phyloP scores from a whole-genome alignment of 2,888 invertebrate species.

The Cactoblastis cactorum region DNA sequence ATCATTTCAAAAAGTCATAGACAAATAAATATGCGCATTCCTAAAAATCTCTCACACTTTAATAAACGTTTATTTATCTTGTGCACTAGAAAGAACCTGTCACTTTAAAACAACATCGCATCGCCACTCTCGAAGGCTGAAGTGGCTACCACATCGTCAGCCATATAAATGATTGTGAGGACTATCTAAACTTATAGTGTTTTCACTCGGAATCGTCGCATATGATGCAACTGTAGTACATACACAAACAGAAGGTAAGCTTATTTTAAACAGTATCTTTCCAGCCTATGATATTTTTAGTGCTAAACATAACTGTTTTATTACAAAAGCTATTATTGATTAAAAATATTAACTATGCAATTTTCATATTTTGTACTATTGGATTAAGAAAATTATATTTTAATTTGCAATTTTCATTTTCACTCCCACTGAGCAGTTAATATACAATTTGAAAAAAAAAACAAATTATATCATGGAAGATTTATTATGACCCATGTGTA shows the following conservation, averaged over 20 bases:
- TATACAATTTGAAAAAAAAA: too few species aligned
- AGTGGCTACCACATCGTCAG: slow-evolving; percentile 52
- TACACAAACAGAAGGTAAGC: not conserved
- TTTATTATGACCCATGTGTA: too few species aligned
- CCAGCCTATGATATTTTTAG: too few species aligned
- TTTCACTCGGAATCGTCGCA: slow-evolving; percentile 44
- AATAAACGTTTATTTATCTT: slow-evolving; percentile 12
- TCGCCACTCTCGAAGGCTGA: slow-evolving; percentile 58
- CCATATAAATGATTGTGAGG: slow-evolving; percentile 59
- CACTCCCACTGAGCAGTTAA: too few species aligned
- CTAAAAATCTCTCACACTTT: not conserved
- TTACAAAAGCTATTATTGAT: too few species aligned
- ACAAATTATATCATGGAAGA: too few species aligned
- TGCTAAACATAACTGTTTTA: too few species aligned
- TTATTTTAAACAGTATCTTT: too few species aligned
- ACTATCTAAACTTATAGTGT: slow-evolving; percentile 58
- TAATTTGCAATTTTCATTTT: too few species aligned
- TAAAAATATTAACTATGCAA: too few species aligned
- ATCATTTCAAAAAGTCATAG: not conserved
- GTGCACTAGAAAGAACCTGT: slow-evolving; percentile 21
- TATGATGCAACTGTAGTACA: not conserved
- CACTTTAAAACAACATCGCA: slow-evolving; percentile 55
- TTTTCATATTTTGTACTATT: too few species aligned
- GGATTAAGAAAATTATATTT: too few species aligned
- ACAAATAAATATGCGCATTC: not conserved